These are phyloP conservation scores for Trypoxylon attenuatum DNA, from an alignment of 2,888 invertebrate genomes.

Conservation along the genomic window DNA sequence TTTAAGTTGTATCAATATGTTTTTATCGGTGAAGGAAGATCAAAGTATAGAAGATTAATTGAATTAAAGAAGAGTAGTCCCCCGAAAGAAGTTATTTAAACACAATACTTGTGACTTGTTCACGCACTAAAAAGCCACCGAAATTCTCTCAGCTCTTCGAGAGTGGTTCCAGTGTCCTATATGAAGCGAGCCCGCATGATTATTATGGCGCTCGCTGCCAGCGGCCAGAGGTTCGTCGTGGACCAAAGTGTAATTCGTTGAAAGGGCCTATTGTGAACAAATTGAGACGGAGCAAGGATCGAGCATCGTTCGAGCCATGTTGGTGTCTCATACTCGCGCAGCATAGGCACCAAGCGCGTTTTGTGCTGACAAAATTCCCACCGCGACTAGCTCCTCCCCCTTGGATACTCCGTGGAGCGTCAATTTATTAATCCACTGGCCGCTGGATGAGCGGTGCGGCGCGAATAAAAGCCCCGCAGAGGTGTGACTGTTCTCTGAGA, in stretches of 20 bases:
- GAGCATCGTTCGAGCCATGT: slow-evolving; percentile 27
- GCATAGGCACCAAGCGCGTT: slow-evolving; percentile 27
- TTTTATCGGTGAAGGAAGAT: too few species aligned
- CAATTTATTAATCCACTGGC: slow-evolving; percentile 55
- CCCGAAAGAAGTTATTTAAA: too few species aligned
- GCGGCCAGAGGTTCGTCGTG: slow-evolving; percentile 47
- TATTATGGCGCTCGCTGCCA: slow-evolving; percentile 20
- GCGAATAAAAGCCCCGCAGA: slow-evolving; percentile 39
- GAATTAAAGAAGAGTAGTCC: too few species aligned
- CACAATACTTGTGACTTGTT: too few species aligned
- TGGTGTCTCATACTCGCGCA: slow-evolving; percentile 8
- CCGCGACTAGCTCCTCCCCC: slow-evolving; percentile 19
- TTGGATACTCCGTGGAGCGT: slow-evolving; percentile 25
- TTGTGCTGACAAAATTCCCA: slow-evolving; percentile 55
- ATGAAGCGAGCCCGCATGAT: slow-evolving; percentile 45
- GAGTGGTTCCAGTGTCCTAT: too few species aligned
- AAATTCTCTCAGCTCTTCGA: too few species aligned
- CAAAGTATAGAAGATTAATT: too few species aligned
- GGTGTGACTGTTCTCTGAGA: slow-evolving; percentile 39
- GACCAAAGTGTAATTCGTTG: slow-evolving; percentile 59
- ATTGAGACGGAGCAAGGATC: slow-evolving; percentile 69
- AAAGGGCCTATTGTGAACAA: slow-evolving; percentile 72
- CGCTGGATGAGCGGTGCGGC: slow-evolving; percentile 22
- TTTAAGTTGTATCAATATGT: too few species aligned
- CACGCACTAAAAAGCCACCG: too few species aligned